Conservation (phyloP, 92 coral and sea anemone species). For the Hydrozoanthus gracilis region DNA sequence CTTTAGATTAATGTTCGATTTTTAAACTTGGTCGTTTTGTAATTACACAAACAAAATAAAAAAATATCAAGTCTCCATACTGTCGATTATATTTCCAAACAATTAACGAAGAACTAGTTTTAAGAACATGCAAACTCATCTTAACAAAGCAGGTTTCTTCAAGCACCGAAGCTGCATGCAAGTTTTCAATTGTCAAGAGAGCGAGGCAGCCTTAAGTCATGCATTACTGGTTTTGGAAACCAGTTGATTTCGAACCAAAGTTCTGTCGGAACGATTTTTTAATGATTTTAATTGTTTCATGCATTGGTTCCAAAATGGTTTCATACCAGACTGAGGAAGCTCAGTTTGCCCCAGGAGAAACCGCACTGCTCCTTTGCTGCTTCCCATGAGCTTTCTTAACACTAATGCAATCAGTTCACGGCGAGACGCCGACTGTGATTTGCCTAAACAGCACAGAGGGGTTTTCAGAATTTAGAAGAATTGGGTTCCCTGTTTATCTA, state of each 20-base stretch:
- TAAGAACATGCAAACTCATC: too few relatives aligned
- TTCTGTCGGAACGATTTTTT: too few relatives aligned
- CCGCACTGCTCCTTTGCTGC: not conserved
- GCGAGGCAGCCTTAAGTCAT: too few relatives aligned
- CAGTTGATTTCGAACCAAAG: not conserved
- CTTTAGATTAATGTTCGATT: too few relatives aligned
- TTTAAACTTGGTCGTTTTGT: too few relatives aligned
- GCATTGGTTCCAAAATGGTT: not conserved
- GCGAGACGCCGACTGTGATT: conserved; percentile 25
- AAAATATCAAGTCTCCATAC: too few relatives aligned
- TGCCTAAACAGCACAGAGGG: conserved; percentile 1
- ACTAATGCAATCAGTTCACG: conserved; percentile 33
- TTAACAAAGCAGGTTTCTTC: too few relatives aligned
- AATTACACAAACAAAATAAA: too few relatives aligned
- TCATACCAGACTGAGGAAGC: conserved; percentile 8
- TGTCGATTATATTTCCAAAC: too few relatives aligned
- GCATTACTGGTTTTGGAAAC: not conserved
- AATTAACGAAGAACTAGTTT: too few relatives aligned
- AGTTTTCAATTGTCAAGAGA: too few relatives aligned
- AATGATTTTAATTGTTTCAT: not conserved
- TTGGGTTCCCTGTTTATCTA: not conserved
- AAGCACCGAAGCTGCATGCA: too few relatives aligned
- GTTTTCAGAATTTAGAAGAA: not conserved
- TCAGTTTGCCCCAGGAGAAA: conserved; percentile 10
- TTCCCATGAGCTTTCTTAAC: conserved; percentile 8